Percentiles rank a stretch among this genome's conserved stretches.
phyloP scores from a whole-genome alignment of 2,113 vertebrate species.

The Callionymus lyra region DNA sequence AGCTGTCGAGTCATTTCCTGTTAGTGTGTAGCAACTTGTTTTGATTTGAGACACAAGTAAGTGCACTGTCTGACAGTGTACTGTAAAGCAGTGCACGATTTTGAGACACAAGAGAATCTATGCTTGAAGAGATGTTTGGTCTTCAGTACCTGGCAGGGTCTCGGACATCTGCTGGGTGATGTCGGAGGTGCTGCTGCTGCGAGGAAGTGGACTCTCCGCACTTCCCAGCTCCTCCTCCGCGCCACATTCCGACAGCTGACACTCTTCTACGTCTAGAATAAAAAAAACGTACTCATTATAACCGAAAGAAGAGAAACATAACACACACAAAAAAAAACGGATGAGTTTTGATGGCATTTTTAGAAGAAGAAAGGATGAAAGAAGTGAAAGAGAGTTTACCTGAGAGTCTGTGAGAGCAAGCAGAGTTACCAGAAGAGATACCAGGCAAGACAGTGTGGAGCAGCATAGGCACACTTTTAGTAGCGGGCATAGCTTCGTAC shows the following conservation, averaged over 20 bases:
- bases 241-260: constrained; percentile 71
- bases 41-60: too few relatives aligned
- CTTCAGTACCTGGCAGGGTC: constrained; percentile 69
- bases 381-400: constrained; percentile 70
- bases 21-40: too few relatives aligned
- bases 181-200: constrained; percentile 90
- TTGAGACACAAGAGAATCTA: too few relatives aligned
- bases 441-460: constrained; percentile 98
- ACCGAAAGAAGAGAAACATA: neutral
- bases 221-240: constrained; percentile 61
- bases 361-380: constrained; percentile 3
- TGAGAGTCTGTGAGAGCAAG: constrained; percentile 94
- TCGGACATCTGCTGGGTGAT: constrained; percentile 77
- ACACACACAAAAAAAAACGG: constrained; percentile 7
- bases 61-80: too few relatives aligned
- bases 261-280: constrained; percentile 82
- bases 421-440: constrained; percentile 90
- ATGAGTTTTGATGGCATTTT: neutral
- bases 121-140: too few relatives aligned
- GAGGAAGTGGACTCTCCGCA: constrained; percentile 69
- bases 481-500: constrained; percentile 89
- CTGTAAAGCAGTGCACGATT: too few relatives aligned
- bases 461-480: constrained; percentile 97
- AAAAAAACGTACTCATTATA: neutral
- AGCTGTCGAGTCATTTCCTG: too few relatives aligned